Evolutionary conservation across 2,113 vertebrate species (phyloP), one percentile per base, ranked within the genome.

Genomic region (Phalacrocorax aristotelis): DNA sequence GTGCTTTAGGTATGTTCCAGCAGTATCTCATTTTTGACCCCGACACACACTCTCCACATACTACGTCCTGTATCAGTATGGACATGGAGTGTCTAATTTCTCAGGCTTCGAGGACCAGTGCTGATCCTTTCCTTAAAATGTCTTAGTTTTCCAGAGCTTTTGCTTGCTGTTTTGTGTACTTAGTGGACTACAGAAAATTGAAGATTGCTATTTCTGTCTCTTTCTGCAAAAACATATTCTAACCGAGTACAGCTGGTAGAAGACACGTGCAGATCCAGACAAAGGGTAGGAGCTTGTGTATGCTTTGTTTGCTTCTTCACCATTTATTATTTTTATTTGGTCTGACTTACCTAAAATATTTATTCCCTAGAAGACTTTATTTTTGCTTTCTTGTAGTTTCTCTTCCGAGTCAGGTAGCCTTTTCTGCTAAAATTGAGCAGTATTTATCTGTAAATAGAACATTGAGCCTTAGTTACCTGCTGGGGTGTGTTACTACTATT

Each of bases 31-130:
- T 8, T 77, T 87, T 36, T 77, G 19, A 51, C 54, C 36, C 11
- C 3, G 7, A 4, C 11, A 15, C 29, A 40, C 17, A 4, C 21
- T 15, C 22, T 46, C 21, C 7, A 7, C 1, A 2, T 36, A 3
- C 57, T 77, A 34, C 16, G 1, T 61, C 18, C 42, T 60, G 20
- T 11, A 32, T 19, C 27, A 30, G 49, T 13, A 49, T 23, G 32
- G 13, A 64, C 60, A 68, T 58, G 22, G 51, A 89, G 11, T 18
- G 27, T 54, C 32, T 64, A 42, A 44, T 61, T 85, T 40, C 26
- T 52, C 36, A 61, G 65, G 15, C 7, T 61, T 85, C 26, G 21
- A 29, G 16, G 26, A 70, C 15, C 26, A 38, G 25, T 51, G 44
- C 51, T 83, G 44, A 4, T 58, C 22, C 21, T 64, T 40, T 58